Conservation (phyloP, 2,888 invertebrate genomes). For the Taphrorychus bicolor region DNA sequence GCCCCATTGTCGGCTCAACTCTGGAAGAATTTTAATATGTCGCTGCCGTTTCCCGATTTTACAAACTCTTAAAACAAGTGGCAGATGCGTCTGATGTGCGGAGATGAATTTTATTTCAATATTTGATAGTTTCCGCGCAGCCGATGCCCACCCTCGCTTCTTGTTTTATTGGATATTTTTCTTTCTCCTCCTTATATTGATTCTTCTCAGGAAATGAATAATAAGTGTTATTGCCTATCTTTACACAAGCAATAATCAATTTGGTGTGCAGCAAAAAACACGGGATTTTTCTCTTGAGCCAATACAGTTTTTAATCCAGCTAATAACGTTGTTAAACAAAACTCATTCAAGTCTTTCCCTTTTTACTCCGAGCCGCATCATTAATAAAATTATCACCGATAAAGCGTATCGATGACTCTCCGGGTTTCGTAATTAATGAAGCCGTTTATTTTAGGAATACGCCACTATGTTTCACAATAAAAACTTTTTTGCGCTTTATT, state of each 20-base stretch:
- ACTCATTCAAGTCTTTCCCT: conserved; percentile 15
- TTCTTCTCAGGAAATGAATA: conserved; percentile 23
- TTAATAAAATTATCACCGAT: conserved; percentile 38
- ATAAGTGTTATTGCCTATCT: conserved; percentile 19
- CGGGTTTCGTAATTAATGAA: conserved; percentile 34
- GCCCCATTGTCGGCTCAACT: conserved; percentile 50
- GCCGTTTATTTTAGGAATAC: conserved; percentile 25
- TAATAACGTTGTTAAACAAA: conserved; percentile 27
- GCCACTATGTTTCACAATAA: conserved; percentile 16
- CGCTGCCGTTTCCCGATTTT: conserved; percentile 53
- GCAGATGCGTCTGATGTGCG: conserved; percentile 61
- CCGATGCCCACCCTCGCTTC: conserved; percentile 24
- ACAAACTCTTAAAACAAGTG: conserved; percentile 62
- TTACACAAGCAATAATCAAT: background rate
- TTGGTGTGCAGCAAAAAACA: too few relatives aligned
- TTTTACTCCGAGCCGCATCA: conserved; percentile 20
- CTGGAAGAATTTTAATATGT: conserved; percentile 60
- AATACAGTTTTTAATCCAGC: conserved; percentile 6
- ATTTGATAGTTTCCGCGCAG: conserved; percentile 61
- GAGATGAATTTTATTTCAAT: conserved; percentile 64
- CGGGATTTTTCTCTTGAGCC: too few relatives aligned
- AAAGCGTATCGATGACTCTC: conserved; percentile 33
- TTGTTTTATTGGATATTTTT: conserved; percentile 34
- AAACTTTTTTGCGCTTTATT: conserved; percentile 12
- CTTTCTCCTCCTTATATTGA: conserved; percentile 21